Conservation (phyloP, 2,888 invertebrate genomes). For the Rhaphigaster nebulosa region DNA sequence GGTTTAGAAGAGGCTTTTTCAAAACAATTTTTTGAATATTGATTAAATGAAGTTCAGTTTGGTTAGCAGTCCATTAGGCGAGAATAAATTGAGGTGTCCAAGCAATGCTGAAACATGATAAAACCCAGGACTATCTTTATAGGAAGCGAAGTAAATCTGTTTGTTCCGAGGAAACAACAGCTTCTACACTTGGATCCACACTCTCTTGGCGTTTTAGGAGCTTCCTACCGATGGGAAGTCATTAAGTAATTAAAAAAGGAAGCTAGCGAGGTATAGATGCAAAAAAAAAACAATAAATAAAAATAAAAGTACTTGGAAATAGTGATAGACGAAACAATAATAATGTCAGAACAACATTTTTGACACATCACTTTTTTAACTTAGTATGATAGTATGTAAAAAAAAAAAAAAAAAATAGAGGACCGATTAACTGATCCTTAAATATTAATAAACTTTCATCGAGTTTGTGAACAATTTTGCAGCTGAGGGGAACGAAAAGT, state of each 20-base stretch:
- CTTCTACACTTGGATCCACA: background rate
- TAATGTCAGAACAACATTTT: no score
- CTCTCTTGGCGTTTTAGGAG: background rate
- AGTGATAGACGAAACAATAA: no score
- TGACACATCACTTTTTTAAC: no score
- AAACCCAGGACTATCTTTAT: background rate
- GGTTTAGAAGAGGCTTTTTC: background rate
- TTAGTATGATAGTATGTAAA: no score
- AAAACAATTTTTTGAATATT: background rate
- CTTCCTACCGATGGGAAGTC: background rate
- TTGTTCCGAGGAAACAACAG: background rate
- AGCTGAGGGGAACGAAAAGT: no score
- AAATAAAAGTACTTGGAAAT: no score
- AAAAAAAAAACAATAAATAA: no score
- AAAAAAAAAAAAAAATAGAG: no score
- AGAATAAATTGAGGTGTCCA: background rate
- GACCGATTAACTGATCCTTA: no score
- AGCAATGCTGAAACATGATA: background rate
- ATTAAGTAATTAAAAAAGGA: background rate
- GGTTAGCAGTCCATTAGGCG: background rate
- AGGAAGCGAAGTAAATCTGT: constrained; percentile 22
- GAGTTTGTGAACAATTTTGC: no score
- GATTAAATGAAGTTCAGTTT: background rate
- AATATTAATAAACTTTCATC: no score
- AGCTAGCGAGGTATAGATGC: background rate